Evolutionary conservation across 1,140 invertebrate species (phyloP).

Genomic region (Lordiphosa stackelbergi): DNA sequence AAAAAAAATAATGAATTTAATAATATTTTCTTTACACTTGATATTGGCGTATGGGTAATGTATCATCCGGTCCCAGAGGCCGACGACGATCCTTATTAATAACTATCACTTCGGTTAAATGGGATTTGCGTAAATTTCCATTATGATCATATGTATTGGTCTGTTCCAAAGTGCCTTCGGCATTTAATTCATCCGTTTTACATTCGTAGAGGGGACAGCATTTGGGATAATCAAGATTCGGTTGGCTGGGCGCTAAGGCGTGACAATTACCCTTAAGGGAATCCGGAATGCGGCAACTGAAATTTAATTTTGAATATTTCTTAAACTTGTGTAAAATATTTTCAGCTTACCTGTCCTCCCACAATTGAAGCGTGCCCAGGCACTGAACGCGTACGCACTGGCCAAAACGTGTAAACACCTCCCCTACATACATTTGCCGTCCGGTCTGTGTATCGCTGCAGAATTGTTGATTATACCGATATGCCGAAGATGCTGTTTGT

Average conservation of each 20-base stretch:
- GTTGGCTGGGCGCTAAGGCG: conserved; percentile 24
- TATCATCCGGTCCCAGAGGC: not conserved
- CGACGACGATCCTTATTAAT: conserved; percentile 17
- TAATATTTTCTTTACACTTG: conserved; percentile 36
- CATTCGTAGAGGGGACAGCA: conserved; percentile 68
- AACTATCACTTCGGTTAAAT: conserved; percentile 46
- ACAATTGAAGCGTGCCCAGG: conserved; percentile 54
- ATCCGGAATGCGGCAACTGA: conserved; percentile 55
- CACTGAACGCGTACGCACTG: conserved; percentile 67
- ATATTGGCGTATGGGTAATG: conserved; percentile 38
- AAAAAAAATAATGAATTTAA: not conserved
- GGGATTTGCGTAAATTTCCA: conserved; percentile 36
- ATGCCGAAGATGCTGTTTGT: conserved; percentile 1
- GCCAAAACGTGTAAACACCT: conserved; percentile 51
- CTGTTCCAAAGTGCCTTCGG: conserved; percentile 36
- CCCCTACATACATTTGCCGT: conserved; percentile 61
- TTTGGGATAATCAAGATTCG: conserved; percentile 52
- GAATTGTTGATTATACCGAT: conserved; percentile 28
- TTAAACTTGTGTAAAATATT: too few species aligned
- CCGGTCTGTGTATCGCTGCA: conserved; percentile 56
- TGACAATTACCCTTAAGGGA: conserved; percentile 41
- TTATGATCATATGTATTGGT: conserved; percentile 58
- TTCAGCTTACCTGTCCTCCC: conserved; percentile 74
- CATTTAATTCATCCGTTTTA: conserved; percentile 34
- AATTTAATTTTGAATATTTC: not conserved